Base-by-base conservation (phyloP, 2,888 invertebrate genomes). In the Apotomis capreana region DNA sequence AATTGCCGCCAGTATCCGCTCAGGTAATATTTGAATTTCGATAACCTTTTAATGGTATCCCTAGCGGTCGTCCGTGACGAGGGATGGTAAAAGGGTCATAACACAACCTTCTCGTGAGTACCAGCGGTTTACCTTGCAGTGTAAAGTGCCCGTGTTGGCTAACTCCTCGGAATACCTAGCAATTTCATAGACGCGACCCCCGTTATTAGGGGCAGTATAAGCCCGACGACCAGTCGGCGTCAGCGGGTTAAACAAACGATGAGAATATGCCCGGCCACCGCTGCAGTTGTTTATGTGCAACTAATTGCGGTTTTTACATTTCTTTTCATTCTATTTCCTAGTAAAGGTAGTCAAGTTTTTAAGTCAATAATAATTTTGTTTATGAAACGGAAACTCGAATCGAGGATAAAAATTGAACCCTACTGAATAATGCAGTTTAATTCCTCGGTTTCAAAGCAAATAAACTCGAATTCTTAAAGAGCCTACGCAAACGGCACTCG, bases 181-280 rank as follows among this genome's bases (percentile, higher is more conserved):
- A 87, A 89, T 90, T 89, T 89, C 82, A 85, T 85, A 85, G 83
- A 81, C 81, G 83, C 84, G 81, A 86, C 81, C 88, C 85, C 86
- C 86, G 81, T 88, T 87, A 90, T 90, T 90, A 89, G 78, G 86
- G 86, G 86, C 78, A 84, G 83, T 88, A 87, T 86, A 89, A 87
- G 81, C 84, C 83, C 83, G 84, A 83, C 86, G 81, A 79, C 77
- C 78, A 83, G 86, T 84, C 86, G 86, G 87, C 87, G 81, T 83
- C 79, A 81, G 80, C 80, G 82, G 77, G 84, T 82, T 85, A 86
- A 86, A 84, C 81, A 84, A 82, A 84, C 84, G 81, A 77, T 76
- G 75, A 80, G 81, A 82, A 83, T 81, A 83, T 80, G 82, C 81
- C 83, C 81, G 82, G 81, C 60, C 60, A 60, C 63, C 70, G 55